Evolutionary conservation across 23 tunicate genomes (phyloP).

Genomic region (Aplidium turbinatum): DNA sequence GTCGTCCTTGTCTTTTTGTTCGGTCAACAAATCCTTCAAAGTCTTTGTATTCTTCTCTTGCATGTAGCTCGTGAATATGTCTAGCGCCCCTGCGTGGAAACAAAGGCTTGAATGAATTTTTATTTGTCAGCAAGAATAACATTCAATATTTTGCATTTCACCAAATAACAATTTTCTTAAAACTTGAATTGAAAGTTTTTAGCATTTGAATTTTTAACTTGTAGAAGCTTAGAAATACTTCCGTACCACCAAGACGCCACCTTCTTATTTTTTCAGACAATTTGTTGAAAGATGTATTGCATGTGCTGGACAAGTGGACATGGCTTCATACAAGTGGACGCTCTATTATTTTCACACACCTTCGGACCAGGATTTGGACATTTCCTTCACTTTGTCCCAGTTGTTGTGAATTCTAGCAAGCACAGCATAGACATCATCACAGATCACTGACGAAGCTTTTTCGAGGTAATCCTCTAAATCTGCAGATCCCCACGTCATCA

Average conservation of each 20-base stretch:
- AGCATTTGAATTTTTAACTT: too few species aligned
- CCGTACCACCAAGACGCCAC: too few species aligned
- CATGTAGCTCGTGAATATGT: conserved; percentile 66
- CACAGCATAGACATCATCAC: conserved; percentile 81
- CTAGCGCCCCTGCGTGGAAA: conserved; percentile 61
- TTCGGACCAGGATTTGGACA: conserved; percentile 88
- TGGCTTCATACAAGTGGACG: too few species aligned
- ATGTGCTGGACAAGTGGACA: too few species aligned
- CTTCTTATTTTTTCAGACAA: too few species aligned
- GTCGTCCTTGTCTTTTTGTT: conserved; percentile 70
- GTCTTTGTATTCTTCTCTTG: conserved; percentile 48
- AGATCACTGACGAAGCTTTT: conserved; percentile 69
- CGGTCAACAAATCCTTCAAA: conserved; percentile 48
- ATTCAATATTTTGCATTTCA: too few species aligned
- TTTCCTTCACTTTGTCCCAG: conserved; percentile 82
- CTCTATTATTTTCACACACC: conserved; percentile 64
- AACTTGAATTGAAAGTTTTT: too few species aligned
- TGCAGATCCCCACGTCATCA: conserved; percentile 83
- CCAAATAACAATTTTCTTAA: too few species aligned
- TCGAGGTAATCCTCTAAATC: conserved; percentile 79
- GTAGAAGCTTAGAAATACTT: too few species aligned
- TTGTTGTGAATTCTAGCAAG: conserved; percentile 88
- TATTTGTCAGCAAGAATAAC: too few species aligned
- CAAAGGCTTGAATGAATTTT: too few species aligned
- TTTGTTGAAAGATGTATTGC: too few species aligned